Evolutionary conservation across 2,797 vertebrate genomes (phyloP).

Genomic region (Antrozous pallidus): DNA sequence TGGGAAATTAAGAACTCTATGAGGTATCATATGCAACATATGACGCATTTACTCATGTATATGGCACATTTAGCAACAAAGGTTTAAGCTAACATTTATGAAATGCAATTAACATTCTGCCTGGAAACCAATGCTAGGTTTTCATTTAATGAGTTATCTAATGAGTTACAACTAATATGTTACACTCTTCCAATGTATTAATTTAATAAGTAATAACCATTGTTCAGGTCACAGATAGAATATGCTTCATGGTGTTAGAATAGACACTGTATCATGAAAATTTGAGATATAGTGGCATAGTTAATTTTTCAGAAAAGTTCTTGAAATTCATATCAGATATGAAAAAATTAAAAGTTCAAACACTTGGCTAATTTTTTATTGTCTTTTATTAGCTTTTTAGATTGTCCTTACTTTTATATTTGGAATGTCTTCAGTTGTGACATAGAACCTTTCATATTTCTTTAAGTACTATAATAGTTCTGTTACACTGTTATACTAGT

Average conservation of each 20-base stretch:
- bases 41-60: constrained; percentile 8
- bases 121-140: constrained; percentile 59
- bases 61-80: constrained; percentile 50
- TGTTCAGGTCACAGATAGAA: constrained; percentile 35
- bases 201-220: constrained; percentile 67
- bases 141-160: constrained; percentile 73
- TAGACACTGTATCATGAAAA: neutral
- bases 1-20: constrained; percentile 46
- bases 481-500: neutral
- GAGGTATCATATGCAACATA: neutral
- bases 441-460: neutral
- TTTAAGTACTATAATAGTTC: neutral
- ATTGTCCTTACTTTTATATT: neutral
- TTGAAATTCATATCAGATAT: constrained; percentile 28
- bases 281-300: neutral
- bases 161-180: constrained; percentile 75
- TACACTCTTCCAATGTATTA: constrained; percentile 57
- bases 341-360: constrained; percentile 31
- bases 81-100: constrained; percentile 65
- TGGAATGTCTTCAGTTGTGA: neutral
- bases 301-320: constrained; percentile 21
- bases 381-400: neutral
- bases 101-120: constrained; percentile 69
- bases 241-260: constrained; percentile 3
- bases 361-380: neutral